Conservation (phyloP, 2,888 invertebrate genomes). For the Philereme transversata region DNA sequence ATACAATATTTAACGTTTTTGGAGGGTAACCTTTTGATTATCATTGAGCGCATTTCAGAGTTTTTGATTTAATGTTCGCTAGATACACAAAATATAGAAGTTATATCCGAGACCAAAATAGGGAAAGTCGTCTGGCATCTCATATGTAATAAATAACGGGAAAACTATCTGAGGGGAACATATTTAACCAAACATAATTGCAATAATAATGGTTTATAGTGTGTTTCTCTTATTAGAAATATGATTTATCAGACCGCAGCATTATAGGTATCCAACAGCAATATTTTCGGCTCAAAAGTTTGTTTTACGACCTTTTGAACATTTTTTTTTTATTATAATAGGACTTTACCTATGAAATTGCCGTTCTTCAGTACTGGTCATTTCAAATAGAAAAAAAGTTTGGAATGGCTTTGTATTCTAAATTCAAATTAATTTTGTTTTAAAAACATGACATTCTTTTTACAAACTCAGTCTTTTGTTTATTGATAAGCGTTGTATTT, state of each 20-base stretch:
- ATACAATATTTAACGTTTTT: not conserved
- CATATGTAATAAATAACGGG: conserved; percentile 36
- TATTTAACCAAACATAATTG: conserved; percentile 30
- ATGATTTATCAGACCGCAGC: conserved; percentile 5
- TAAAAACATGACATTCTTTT: too few species aligned
- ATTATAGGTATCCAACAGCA: too few species aligned
- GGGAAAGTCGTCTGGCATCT: conserved; percentile 24
- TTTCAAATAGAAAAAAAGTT: too few species aligned
- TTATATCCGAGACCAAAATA: conserved; percentile 17
- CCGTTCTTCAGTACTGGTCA: too few species aligned
- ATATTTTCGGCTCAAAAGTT: too few species aligned
- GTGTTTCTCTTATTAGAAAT: conserved; percentile 22
- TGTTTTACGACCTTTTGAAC: too few species aligned
- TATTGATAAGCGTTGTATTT: too few species aligned
- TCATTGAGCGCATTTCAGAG: not conserved
- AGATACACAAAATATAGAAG: not conserved
- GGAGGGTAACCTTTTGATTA: not conserved
- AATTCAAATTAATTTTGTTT: too few species aligned
- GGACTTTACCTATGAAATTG: too few species aligned
- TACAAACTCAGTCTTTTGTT: too few species aligned
- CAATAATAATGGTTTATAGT: conserved; percentile 28
- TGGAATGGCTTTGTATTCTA: too few species aligned
- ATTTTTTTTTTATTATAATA: too few species aligned
- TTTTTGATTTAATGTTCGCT: not conserved
- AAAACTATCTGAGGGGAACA: conserved; percentile 25